These are phyloP conservation scores for Trichogramma evanescens DNA, from an alignment of 2,888 invertebrate species.

Conservation along the genomic window DNA sequence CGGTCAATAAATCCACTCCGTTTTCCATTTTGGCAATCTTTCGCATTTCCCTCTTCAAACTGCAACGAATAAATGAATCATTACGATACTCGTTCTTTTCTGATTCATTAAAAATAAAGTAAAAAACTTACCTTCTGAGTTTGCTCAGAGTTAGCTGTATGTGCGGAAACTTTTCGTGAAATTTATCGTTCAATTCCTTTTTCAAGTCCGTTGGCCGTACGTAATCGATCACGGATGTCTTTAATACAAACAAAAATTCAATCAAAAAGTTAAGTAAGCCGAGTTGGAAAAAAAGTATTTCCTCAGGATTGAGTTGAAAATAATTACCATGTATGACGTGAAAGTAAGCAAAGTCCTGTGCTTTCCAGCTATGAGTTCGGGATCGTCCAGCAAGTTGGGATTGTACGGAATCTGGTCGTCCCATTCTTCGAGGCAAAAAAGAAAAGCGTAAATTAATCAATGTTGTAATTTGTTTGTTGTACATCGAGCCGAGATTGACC, in stretches of 20 bases:
- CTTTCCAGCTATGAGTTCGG: constrained; percentile 82
- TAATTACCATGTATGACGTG: constrained; percentile 69
- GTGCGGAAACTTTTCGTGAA: constrained; percentile 88
- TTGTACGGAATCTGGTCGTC: constrained; percentile 60
- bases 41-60: constrained; percentile 92
- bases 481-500: background rate
- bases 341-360: constrained; percentile 81
- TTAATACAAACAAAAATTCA: constrained; percentile 14
- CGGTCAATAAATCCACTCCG: constrained; percentile 78
- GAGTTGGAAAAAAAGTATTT: background rate
- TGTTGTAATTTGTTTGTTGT: background rate
- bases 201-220: constrained; percentile 92
- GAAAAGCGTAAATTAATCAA: background rate
- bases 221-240: constrained; percentile 93
- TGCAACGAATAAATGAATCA: constrained; percentile 19
- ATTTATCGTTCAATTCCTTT: constrained; percentile 95
- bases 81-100: background rate
- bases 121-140: constrained; percentile 68
- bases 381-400: constrained; percentile 87
- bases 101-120: background rate
- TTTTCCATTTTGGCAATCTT: constrained; percentile 82
- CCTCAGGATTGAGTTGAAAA: background rate
- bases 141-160: constrained; percentile 93
- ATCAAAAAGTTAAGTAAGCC: background rate
- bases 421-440: constrained; percentile 40